These are phyloP conservation scores for Percopsis omiscomaycus DNA, from an alignment of 2,797 vertebrate genomes.

Conservation along the genomic window DNA sequence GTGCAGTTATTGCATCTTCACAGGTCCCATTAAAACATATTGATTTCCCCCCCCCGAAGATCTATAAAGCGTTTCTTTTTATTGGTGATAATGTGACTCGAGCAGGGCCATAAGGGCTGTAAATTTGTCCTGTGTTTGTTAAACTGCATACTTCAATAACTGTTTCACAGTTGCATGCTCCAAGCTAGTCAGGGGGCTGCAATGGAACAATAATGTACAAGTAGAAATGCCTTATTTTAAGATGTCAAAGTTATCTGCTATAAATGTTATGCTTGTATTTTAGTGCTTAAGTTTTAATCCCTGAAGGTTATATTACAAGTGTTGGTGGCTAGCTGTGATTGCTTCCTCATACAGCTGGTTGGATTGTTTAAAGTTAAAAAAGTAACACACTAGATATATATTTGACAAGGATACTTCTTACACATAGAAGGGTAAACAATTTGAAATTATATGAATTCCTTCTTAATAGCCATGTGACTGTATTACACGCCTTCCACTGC, in stretches of 20 bases:
- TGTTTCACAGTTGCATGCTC: conserved; percentile 1
- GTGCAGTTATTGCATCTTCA: not conserved
- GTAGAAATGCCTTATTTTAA: not conserved
- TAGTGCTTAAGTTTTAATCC: not conserved
- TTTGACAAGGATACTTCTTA: too few species aligned
- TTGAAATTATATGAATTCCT: too few species aligned
- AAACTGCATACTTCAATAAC: not conserved
- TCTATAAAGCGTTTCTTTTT: not conserved
- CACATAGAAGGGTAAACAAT: too few species aligned
- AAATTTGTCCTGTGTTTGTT: conserved; percentile 3
- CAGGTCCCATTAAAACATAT: not conserved
- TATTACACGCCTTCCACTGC: too few species aligned
- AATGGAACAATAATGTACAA: not conserved
- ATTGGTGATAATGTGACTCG: not conserved
- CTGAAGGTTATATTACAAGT: not conserved
- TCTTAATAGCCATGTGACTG: too few species aligned
- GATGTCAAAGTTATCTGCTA: too few species aligned
- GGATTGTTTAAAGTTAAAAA: not conserved
- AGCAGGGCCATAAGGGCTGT: not conserved
- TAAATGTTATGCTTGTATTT: not conserved
- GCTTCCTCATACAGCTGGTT: not conserved
- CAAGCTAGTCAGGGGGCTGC: not conserved
- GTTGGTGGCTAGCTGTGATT: not conserved
- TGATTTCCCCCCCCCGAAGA: not conserved
- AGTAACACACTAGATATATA: too few species aligned